phyloP scores from a whole-genome alignment of 2,113 vertebrate genomes.

The Sisor rabdophorus region DNA sequence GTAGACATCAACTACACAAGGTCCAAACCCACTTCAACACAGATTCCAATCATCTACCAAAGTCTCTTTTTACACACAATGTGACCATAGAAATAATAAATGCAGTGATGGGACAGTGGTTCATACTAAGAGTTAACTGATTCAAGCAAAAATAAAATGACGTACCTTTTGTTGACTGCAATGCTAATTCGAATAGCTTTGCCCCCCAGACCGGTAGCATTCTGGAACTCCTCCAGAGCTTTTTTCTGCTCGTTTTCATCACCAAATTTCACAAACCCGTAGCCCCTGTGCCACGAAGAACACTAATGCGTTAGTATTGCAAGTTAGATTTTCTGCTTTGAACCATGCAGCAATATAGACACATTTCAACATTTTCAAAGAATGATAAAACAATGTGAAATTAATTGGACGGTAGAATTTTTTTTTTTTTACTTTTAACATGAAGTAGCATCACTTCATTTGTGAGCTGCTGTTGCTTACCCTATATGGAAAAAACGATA shows the following conservation, averaged over 20 bases:
- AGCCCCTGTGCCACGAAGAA: conserved; percentile 74
- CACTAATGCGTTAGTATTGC: conserved; percentile 57
- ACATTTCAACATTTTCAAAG: conserved; percentile 62
- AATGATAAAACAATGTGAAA: conserved; percentile 61
- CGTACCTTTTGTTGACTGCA: conserved; percentile 83
- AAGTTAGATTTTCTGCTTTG: conserved; percentile 19
- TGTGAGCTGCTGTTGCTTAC: conserved; percentile 81
- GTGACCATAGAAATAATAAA: background rate
- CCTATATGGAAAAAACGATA: conserved; percentile 83
- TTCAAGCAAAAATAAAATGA: background rate
- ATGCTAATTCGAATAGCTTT: conserved; percentile 85
- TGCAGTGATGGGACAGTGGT: background rate
- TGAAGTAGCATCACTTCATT: conserved; percentile 82
- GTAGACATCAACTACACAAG: background rate
- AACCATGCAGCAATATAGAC: conserved; percentile 54
- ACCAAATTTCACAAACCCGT: conserved; percentile 86
- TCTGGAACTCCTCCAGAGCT: conserved; percentile 88
- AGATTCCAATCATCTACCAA: background rate
- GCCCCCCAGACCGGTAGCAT: conserved; percentile 78
- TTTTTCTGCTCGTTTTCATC: conserved; percentile 90
- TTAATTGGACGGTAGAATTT: conserved; percentile 77
- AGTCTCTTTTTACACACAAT: too few species aligned
- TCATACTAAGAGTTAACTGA: background rate
- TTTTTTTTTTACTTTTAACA: conserved; percentile 80
- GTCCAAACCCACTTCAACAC: background rate